Percentiles rank a stretch among this genome's conserved stretches.
Evolutionary conservation across 1,140 invertebrate species (phyloP).

Genomic region (Acromyrmex echinatior): DNA sequence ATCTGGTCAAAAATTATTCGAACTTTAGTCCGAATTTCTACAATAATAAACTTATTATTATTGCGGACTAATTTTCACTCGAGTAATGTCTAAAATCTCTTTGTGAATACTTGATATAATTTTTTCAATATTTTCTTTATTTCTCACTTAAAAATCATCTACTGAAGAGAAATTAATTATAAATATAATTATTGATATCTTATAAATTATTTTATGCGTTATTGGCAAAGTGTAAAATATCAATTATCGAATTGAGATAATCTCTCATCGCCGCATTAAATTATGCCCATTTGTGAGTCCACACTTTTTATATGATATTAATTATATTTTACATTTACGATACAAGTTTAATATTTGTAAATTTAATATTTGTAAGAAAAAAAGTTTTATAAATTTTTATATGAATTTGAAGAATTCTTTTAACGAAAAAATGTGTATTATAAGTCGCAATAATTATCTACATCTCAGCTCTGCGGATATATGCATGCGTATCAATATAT

Average conservation of each 20-base stretch:
- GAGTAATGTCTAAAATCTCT: background rate
- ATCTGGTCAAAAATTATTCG: background rate
- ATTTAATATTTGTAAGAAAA: background rate
- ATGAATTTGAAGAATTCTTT: background rate
- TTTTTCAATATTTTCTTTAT: background rate
- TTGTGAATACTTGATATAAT: background rate
- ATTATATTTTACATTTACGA: background rate
- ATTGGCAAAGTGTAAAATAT: conserved; percentile 4
- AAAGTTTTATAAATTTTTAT: conserved; percentile 38
- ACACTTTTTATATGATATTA: background rate
- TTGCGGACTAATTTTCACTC: background rate
- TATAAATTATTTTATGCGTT: background rate
- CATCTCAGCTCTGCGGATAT: background rate
- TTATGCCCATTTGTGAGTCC: background rate
- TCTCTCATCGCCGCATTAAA: background rate
- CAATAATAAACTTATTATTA: background rate
- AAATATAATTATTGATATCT: background rate
- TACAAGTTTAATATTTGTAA: background rate
- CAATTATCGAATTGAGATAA: conserved; percentile 21
- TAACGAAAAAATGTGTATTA: background rate
- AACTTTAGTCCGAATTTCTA: background rate
- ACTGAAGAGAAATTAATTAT: background rate
- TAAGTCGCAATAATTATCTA: conserved; percentile 15
- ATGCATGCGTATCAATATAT: background rate
- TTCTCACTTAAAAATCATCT: background rate